Evolutionary conservation across 2,797 vertebrate genomes (phyloP).

Genomic region (Poecilia wingei): DNA sequence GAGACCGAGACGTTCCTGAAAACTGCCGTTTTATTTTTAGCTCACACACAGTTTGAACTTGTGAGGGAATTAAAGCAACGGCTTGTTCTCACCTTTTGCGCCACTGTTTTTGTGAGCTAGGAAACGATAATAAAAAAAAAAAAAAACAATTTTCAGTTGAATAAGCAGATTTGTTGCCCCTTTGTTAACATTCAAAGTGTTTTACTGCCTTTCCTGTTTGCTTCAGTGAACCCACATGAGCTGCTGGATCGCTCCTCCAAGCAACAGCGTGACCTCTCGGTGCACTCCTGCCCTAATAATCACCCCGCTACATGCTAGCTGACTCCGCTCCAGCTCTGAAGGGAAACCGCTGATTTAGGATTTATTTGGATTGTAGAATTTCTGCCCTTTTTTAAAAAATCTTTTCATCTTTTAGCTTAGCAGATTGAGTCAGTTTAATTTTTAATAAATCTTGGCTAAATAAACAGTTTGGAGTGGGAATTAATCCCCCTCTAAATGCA

Average conservation of each 20-base stretch:
- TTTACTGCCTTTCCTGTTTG: conserved; percentile 42
- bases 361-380: conserved; percentile 45
- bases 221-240: conserved; percentile 39
- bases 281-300: conserved; percentile 64
- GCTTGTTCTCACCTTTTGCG: conserved; percentile 49
- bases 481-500: not conserved
- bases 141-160: conserved; percentile 14
- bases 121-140: not conserved
- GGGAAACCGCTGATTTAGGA: conserved; percentile 32
- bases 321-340: conserved; percentile 47
- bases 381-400: not conserved
- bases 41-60: conserved; percentile 56
- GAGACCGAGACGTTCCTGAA: conserved; percentile 61
- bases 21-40: conserved; percentile 74
- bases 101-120: conserved; percentile 24
- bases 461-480: not conserved
- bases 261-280: conserved; percentile 50
- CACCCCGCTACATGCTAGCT: conserved; percentile 58
- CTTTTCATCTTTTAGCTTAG: not conserved
- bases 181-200: conserved; percentile 39
- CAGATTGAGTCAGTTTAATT: not conserved
- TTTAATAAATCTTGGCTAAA: not conserved
- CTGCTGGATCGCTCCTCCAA: conserved; percentile 38
- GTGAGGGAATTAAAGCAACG: conserved; percentile 52
- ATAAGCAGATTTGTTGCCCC: conserved; percentile 27